Percentiles rank a stretch among this genome's conserved stretches.
Evolutionary conservation across 1,140 invertebrate species (phyloP).

Genomic region (Drosophila sp.): DNA sequence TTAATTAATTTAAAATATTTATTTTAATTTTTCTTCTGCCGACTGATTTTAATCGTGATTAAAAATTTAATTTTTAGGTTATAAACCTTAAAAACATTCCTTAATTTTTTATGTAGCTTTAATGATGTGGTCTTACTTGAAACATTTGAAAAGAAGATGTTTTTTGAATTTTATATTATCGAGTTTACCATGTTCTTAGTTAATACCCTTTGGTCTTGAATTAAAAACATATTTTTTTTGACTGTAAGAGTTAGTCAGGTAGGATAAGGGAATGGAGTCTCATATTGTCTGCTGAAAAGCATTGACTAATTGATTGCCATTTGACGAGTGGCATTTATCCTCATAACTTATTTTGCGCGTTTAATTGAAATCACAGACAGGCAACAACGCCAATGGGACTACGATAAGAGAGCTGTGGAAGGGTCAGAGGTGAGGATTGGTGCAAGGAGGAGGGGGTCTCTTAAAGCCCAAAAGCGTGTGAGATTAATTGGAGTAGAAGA

Average conservation of each 20-base stretch:
- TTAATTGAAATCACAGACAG: constrained; percentile 77
- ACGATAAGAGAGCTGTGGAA: neutral
- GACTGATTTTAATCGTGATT: too few species aligned
- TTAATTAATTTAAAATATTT: too few species aligned
- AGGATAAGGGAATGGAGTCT: neutral
- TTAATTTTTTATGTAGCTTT: too few species aligned
- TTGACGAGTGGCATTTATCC: constrained; percentile 80
- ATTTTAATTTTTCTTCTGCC: too few species aligned
- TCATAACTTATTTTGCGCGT: constrained; percentile 69
- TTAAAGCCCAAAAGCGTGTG: constrained; percentile 51
- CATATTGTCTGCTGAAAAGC: constrained; percentile 34
- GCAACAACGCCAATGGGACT: constrained; percentile 24
- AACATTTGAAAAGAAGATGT: too few species aligned
- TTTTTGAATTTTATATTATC: too few species aligned
- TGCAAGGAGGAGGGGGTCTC: neutral
- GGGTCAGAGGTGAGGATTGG: neutral
- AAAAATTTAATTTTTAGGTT: too few species aligned
- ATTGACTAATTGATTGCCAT: constrained; percentile 81
- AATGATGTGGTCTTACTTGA: too few species aligned
- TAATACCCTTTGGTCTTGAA: too few species aligned
- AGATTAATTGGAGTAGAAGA: constrained; percentile 67
- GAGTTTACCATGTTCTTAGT: too few species aligned
- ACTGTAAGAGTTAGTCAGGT: constrained; percentile 1
- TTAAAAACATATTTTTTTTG: too few species aligned
- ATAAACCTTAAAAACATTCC: too few species aligned